These are phyloP conservation scores for Ectemnius continuus DNA, from an alignment of 2,888 invertebrate species.

Conservation along the genomic window DNA sequence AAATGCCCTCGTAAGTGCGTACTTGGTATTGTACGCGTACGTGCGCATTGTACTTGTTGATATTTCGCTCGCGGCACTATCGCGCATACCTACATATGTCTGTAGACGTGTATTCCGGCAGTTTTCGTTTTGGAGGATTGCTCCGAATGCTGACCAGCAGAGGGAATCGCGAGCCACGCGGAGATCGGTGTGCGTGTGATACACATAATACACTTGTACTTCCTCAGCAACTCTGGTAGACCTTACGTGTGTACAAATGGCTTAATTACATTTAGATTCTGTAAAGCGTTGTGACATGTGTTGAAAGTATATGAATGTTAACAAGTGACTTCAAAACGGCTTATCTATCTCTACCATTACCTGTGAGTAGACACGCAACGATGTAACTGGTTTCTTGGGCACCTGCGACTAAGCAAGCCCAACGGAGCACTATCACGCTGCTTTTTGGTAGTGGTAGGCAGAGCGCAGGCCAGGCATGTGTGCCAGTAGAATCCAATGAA, in stretches of 20 bases:
- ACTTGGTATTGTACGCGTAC: no score
- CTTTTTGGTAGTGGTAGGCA: conserved; percentile 10
- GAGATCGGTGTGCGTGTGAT: conserved; percentile 16
- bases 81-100: no score
- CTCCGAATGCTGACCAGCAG: conserved; percentile 8
- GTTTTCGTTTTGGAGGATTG: background rate
- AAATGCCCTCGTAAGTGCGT: no score
- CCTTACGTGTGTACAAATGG: conserved; percentile 46
- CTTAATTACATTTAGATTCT: conserved; percentile 55
- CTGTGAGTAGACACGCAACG: conserved; percentile 46
- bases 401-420: conserved; percentile 39
- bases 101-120: background rate
- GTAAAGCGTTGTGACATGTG: conserved; percentile 56
- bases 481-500: background rate
- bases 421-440: conserved; percentile 20
- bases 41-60: no score
- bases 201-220: conserved; percentile 17
- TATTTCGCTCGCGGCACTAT: no score
- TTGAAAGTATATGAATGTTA: conserved; percentile 53
- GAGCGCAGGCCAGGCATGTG: conserved; percentile 40
- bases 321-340: conserved; percentile 35
- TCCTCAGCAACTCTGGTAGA: conserved; percentile 32
- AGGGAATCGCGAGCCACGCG: conserved; percentile 32
- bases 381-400: conserved; percentile 46
- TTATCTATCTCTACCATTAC: conserved; percentile 41